Conservation (phyloP, 1,140 invertebrate species). For the Conopomorpha cramerella region DNA sequence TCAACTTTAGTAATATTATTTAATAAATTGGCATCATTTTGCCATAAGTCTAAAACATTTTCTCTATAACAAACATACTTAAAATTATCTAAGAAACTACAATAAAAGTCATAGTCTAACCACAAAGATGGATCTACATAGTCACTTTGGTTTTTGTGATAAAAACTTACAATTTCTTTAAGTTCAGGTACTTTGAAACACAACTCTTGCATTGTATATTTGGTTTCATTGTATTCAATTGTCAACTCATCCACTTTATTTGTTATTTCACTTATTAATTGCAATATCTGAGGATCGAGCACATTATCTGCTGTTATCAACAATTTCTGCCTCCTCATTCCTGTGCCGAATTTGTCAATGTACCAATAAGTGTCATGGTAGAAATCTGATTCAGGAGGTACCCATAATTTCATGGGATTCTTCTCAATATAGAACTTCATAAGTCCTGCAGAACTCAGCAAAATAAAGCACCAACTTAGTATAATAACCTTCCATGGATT, state of each 20-base stretch:
- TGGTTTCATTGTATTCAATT: constrained; percentile 24
- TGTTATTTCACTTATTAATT: constrained; percentile 27
- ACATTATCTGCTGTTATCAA: constrained; percentile 71
- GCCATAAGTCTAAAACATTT: constrained; percentile 75
- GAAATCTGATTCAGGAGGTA: constrained; percentile 70
- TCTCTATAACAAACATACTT: constrained; percentile 64
- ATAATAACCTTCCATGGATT: constrained; percentile 61
- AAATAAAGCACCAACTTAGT: constrained; percentile 55
- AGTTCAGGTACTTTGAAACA: constrained; percentile 66
- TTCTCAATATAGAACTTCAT: constrained; percentile 65
- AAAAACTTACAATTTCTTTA: constrained; percentile 24
- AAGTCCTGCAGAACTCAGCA: constrained; percentile 59
- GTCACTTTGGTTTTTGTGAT: constrained; percentile 7
- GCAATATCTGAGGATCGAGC: constrained; percentile 61
- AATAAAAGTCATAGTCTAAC: constrained; percentile 60
- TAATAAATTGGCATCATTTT: constrained; percentile 63
- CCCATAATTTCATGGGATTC: constrained; percentile 76
- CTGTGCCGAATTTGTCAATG: constrained; percentile 68
- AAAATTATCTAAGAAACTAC: constrained; percentile 61
- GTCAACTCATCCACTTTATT: constrained; percentile 27
- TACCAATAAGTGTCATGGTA: constrained; percentile 73
- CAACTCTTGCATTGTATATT: constrained; percentile 63
- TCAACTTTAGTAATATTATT: constrained; percentile 62
- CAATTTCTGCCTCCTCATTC: constrained; percentile 65
- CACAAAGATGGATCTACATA: constrained; percentile 60